A percentile compares a stretch with the other conserved stretches of the same genome.
Evolutionary conservation across 2,113 vertebrate species (phyloP).

Genomic region (Irena cyanogastra): DNA sequence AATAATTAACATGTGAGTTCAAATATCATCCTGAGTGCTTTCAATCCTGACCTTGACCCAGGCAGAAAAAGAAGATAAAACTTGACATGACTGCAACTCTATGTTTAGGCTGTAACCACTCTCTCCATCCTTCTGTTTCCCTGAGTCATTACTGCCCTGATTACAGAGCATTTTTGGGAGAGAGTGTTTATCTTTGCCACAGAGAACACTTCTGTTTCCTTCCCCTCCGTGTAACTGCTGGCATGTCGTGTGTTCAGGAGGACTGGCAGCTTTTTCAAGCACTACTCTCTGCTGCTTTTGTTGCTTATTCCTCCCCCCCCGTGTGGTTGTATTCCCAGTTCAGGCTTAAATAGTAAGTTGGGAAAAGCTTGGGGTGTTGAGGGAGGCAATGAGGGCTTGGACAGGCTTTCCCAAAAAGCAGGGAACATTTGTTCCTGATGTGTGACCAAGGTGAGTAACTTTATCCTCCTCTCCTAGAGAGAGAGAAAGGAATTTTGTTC

Average conservation of each 20-base stretch:
- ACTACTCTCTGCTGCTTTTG: not conserved
- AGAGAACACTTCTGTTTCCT: not conserved
- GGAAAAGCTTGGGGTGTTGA: not conserved
- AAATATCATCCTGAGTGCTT: not conserved
- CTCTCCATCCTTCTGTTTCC: not conserved
- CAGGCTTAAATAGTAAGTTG: not conserved
- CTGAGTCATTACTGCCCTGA: not conserved
- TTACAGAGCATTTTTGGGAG: not conserved
- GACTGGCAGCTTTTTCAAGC: not conserved
- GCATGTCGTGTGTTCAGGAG: rapidly evolving
- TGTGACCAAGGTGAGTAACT: not conserved
- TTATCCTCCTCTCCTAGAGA: not conserved
- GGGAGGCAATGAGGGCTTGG: not conserved
- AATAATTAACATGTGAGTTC: not conserved
- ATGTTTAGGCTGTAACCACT: not conserved
- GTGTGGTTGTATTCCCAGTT: not conserved
- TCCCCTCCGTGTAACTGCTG: not conserved
- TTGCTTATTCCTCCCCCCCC: not conserved
- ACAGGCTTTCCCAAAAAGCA: not conserved
- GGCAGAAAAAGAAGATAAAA: not conserved
- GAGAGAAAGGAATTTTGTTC: not conserved
- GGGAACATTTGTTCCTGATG: not conserved
- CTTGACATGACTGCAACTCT: not conserved
- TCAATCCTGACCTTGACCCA: not conserved
- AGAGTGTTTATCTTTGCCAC: not conserved